Evolutionary conservation across 2,797 vertebrate genomes (phyloP).

Genomic region (Sebastiscus albofasciatus): DNA sequence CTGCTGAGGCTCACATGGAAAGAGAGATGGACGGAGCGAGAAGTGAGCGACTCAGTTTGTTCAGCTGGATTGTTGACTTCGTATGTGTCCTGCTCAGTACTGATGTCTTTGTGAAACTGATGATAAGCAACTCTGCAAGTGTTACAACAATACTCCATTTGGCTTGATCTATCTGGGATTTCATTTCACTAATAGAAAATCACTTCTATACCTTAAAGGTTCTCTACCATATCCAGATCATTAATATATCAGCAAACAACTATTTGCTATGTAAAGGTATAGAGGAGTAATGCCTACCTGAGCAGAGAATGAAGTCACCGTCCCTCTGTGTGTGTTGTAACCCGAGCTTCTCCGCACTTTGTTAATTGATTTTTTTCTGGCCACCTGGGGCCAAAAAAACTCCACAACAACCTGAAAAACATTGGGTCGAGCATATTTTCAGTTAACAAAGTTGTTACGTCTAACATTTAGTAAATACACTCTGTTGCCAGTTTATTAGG

Average conservation of each 20-base stretch:
- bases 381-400: background rate
- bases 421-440: background rate
- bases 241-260: no score
- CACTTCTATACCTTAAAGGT: background rate
- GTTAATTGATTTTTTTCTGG: background rate
- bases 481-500: background rate
- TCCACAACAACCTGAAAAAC: background rate
- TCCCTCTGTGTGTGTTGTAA: no score
- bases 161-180: background rate
- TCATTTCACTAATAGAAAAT: background rate
- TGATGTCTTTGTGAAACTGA: background rate
- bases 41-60: slow-evolving; percentile 2
- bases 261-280: no score
- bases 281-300: no score
- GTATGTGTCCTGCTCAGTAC: background rate
- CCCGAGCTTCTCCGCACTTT: no score
- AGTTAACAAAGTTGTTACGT: background rate
- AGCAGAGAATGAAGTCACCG: no score
- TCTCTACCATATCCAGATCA: no score
- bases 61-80: background rate
- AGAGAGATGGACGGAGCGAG: background rate
- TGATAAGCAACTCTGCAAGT: background rate
- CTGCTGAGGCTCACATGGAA: background rate
- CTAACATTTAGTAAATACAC: background rate
- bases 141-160: background rate